Evolutionary conservation across 2,113 vertebrate genomes (phyloP), one percentile per base, ranked within the genome.

Genomic region (Caranx ignobilis): DNA sequence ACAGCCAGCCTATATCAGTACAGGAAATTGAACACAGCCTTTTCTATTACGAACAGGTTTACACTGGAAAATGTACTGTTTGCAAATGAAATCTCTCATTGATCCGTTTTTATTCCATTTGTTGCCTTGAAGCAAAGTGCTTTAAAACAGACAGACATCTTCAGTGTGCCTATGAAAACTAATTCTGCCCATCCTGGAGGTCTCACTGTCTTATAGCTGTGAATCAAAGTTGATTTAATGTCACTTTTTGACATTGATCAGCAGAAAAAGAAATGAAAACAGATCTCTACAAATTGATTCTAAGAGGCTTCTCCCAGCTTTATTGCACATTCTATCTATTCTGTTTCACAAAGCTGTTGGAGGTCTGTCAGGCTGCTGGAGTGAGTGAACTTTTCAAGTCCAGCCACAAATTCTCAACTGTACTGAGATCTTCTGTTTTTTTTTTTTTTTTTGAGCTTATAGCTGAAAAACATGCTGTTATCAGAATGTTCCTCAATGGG

Each of bases 11-110:
- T 8, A 37, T 88, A 75, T 76, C 81, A 74, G 62, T 55, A 57
- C 55, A 67, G 43, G 66, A 84, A 83, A 88, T 78, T 66, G 66
- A 84, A 82, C 63, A 69, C 34, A 16, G 61, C 26, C 56, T 47
- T 83, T 76, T 67, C 48, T 65, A 62, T 75, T 68, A 47, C 60
- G 45, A 71, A 55, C 0, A 39, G 67, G 48, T 77, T 80, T 71
- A 75, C 61, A 50, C 56, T 50, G 39, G 13, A 69, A 77, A 50
- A 75, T 41, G n/a, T 26, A 35, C 63, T 70, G 68, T 48, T 74
- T 45, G 43, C 19, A 26, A 68, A 56, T 52, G 11, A 73, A 64
- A 66, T n/a, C 37, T 18, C 50, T 50, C 60, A 71, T 71, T 75
- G 11, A 71, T 65, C 5, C 3, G 1, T 41, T 71, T 47, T 13